A percentile compares a stretch with the other conserved stretches of the same genome.
Evolutionary conservation across 2,113 vertebrate genomes (phyloP).

Genomic region (Petrocephalus microphthalmus): DNA sequence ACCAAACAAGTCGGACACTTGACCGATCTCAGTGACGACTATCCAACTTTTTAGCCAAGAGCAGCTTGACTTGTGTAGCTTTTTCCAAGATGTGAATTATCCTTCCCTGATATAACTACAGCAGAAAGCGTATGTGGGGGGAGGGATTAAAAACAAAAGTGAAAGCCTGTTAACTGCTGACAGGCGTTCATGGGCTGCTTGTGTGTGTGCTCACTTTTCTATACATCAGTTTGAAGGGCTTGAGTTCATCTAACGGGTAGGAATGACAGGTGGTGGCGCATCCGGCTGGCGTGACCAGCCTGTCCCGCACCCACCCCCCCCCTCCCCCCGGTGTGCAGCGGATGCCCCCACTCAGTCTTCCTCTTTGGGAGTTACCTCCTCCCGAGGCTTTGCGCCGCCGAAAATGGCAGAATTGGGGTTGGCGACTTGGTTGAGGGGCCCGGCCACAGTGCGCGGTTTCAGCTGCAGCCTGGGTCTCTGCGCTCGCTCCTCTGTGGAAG

Average conservation of each 20-base stretch:
- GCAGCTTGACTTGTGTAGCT: slow-evolving; percentile 26
- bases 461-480: slow-evolving; percentile 92
- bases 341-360: slow-evolving; percentile 63
- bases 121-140: slow-evolving; percentile 63
- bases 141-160: slow-evolving; percentile 59
- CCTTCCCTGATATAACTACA: slow-evolving; percentile 40
- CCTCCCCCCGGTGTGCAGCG: slow-evolving; percentile 43
- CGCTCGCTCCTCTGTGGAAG: slow-evolving; percentile 81
- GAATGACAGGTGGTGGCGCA: slow-evolving; percentile 62
- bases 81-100: slow-evolving; percentile 20
- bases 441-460: slow-evolving; percentile 90
- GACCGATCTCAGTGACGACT: background rate
- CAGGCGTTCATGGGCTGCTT: slow-evolving; percentile 86
- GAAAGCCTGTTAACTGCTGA: slow-evolving; percentile 73
- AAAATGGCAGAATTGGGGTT: slow-evolving; percentile 98
- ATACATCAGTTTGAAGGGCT: slow-evolving; percentile 51
- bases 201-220: slow-evolving; percentile 49
- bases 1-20: background rate
- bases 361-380: slow-evolving; percentile 84
- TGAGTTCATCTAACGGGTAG: slow-evolving; percentile 63
- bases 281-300: slow-evolving; percentile 54
- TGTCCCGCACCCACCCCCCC: slow-evolving; percentile 48
- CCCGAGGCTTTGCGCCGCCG: slow-evolving; percentile 90
- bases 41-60: background rate
- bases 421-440: slow-evolving; percentile 97